Evolutionary conservation across 2,113 vertebrate species (phyloP).

Genomic region (Taurulus bubalis): DNA sequence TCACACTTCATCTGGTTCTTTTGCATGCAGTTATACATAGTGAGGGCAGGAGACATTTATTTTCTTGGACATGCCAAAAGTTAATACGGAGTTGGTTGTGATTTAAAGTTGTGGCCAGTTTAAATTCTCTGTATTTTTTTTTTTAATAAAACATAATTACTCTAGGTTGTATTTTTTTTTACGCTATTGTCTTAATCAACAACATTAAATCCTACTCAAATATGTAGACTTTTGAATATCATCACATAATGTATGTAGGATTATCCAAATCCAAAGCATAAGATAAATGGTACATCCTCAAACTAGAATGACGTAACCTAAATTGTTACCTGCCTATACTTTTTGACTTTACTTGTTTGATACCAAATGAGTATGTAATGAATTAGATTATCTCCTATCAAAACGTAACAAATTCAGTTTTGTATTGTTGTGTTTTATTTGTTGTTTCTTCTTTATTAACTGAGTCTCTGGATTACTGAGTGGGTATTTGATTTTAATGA

Average conservation of each 20-base stretch:
- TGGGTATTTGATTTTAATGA: background rate
- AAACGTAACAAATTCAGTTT: background rate
- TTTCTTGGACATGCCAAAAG: too few relatives aligned
- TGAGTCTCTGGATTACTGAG: background rate
- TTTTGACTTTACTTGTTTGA: background rate
- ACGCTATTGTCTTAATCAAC: background rate
- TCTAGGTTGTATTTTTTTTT: too few relatives aligned
- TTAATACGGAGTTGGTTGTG: too few relatives aligned
- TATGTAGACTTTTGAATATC: background rate
- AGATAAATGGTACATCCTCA: background rate
- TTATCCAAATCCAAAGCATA: slow-evolving; percentile 1
- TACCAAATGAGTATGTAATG: background rate
- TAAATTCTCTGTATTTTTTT: too few relatives aligned
- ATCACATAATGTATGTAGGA: background rate
- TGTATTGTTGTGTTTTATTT: background rate
- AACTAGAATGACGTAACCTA: background rate
- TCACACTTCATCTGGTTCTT: too few relatives aligned
- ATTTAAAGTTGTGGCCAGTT: too few relatives aligned
- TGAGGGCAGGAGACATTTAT: too few relatives aligned
- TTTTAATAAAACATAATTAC: too few relatives aligned
- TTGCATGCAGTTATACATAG: too few relatives aligned
- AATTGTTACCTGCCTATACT: background rate
- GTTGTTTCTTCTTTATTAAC: background rate
- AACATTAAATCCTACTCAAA: background rate
- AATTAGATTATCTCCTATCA: background rate